Base-by-base conservation (phyloP, 2,797 vertebrate genomes). In the Gadopsis bispinosus region DNA sequence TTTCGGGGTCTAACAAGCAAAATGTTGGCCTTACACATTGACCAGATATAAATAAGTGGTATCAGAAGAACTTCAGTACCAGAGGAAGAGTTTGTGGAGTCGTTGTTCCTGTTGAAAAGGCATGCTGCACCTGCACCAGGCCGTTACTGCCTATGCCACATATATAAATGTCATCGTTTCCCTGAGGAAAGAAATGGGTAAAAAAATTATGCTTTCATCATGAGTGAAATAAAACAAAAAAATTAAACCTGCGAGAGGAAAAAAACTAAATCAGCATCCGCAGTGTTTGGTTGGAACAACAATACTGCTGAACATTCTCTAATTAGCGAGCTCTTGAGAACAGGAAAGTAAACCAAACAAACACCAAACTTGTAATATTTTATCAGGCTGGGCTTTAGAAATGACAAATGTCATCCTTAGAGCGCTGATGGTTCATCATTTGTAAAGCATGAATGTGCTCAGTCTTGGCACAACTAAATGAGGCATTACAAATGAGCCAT, bases 141-240 rank as follows among this genome's bases (percentile, higher is more conserved):
- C 88, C 92, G 0, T 45, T 55, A 1, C 13, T 84, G 61, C 75
- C 79, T 12, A 45, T 55, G 4, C 74, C 80, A 85, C 96, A 96
- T 26, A 95, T 92, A 50, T 96, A 96, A 73, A 96, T 93, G 59
- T 96, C 95, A 83, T 96, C 95, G n/a, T 95, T 91, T 26, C 95
- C 96, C 96, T 96, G 71, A 56, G 22, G 58, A 77, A 37, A 65
- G n/a, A 87, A 16, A 80, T 22, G 68, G 1, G 10, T 4, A 35
- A 33, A 1, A 29, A 76, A 35, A 13, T 2, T 8, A 51, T 5
- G 0, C 7, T 48, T 2, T 58, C 0, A 60, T 6, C 31, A 65
- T 39, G 7, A 35, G 33, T 35, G n/a, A n/a, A n/a, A n/a, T n/a
- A n/a, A n/a, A n/a, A n/a, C n/a, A n/a, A n/a, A n/a, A n/a, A n/a